Percentiles rank a stretch among this genome's conserved stretches.
phyloP scores from a whole-genome alignment of 2,888 invertebrate genomes.

The Papilio demoleus region DNA sequence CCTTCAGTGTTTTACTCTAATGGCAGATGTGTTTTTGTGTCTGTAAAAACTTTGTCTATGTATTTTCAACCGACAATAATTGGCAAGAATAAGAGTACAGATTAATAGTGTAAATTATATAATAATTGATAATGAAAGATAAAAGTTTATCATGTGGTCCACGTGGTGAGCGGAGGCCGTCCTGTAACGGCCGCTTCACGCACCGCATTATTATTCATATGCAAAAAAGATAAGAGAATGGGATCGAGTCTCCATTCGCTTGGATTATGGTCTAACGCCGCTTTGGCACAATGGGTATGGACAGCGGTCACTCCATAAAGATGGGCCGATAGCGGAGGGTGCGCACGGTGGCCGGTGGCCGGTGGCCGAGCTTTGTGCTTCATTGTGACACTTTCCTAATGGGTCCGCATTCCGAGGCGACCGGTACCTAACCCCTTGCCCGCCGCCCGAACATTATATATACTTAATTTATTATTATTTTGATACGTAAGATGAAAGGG shows the following conservation, averaged over 20 bases:
- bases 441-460: constrained; percentile 70
- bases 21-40: background rate
- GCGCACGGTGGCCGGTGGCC: constrained; percentile 7
- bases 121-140: background rate
- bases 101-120: too few species aligned
- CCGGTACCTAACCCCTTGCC: constrained; percentile 62
- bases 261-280: constrained; percentile 81
- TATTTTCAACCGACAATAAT: background rate
- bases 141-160: background rate
- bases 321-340: constrained; percentile 73
- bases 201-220: constrained; percentile 63
- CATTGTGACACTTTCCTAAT: constrained; percentile 79
- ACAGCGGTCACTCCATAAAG: constrained; percentile 80
- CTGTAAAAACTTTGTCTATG: background rate
- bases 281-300: constrained; percentile 63
- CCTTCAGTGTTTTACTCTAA: background rate
- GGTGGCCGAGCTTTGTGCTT: constrained; percentile 58
- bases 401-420: constrained; percentile 77
- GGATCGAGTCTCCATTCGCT: constrained; percentile 61
- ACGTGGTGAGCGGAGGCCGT: background rate
- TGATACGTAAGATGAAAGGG: constrained; percentile 80
- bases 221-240: constrained; percentile 61
- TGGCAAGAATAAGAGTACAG: too few species aligned
- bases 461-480: constrained; percentile 82
- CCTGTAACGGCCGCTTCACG: constrained; percentile 20